A percentile compares a stretch with the other conserved stretches of the same genome.
Conservation (phyloP, 2,888 invertebrate species). For the Dynastes hyllus region DNA sequence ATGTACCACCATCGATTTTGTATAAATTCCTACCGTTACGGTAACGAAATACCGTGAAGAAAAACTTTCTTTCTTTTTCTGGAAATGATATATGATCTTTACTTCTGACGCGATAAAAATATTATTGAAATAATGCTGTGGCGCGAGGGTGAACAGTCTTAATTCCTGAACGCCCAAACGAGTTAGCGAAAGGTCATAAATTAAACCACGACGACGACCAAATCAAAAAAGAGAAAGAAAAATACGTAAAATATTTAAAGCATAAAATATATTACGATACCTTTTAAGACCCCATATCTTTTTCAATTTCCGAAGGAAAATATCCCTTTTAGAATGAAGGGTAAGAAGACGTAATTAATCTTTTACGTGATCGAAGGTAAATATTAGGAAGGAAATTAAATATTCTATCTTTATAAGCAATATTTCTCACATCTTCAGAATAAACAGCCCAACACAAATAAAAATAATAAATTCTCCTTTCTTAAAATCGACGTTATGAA, state of each 20-base stretch:
- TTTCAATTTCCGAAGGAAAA: too few species aligned
- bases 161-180: neutral
- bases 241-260: constrained; percentile 7
- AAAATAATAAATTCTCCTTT: too few species aligned
- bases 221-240: constrained; percentile 2
- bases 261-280: too few species aligned
- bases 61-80: constrained; percentile 19
- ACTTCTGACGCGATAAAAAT: constrained; percentile 44
- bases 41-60: constrained; percentile 24
- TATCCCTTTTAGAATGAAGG: too few species aligned
- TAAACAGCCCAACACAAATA: too few species aligned
- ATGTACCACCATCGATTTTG: constrained; percentile 33
- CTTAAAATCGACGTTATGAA: too few species aligned
- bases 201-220: constrained; percentile 3
- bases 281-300: too few species aligned
- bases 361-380: neutral
- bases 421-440: too few species aligned
- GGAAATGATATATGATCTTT: constrained; percentile 37
- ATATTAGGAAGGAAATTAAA: too few species aligned
- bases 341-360: too few species aligned
- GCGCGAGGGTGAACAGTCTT: constrained; percentile 19
- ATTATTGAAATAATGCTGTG: constrained; percentile 41
- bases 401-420: too few species aligned
- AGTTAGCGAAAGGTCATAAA: constrained; percentile 21
- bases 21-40: constrained; percentile 25